Evolutionary conservation across 2,113 vertebrate species (phyloP), one percentile per base, ranked within the genome.

Genomic region (Siphamia tubifer): DNA sequence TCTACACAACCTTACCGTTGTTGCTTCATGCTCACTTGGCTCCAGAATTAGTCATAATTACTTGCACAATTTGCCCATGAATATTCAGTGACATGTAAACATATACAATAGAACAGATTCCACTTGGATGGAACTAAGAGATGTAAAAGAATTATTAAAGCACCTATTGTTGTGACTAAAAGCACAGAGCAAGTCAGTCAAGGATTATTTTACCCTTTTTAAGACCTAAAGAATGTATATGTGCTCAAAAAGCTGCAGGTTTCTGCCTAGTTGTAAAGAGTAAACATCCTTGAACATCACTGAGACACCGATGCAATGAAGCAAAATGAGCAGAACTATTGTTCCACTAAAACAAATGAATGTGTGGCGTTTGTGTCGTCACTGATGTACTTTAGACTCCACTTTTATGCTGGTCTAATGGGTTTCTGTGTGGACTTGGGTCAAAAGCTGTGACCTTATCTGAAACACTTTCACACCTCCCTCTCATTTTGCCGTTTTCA

Each of bases 401-500:
- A 1, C 21, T 42, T 15, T 31, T 44, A 8, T 19, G 3, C 11
- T 20, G 45, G 4, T 5, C 15, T 39, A 19, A 49, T 34, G 39
- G 55, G 19, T 44, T 45, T 47, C 31, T 58, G 6, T 51, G 19
- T 13, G 8, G 19, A 20, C 9, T 55, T 56, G 19, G 24, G 67
- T 53, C 31, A 58, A 54, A 69, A 68, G 15, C 55, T 32, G 16
- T 1, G 6, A 35, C 47, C 40, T 42, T 2, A 62, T 70, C 42
- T 47, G 49, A 39, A 8, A 31, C 13, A 57, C 55, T 44, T 69
- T 63, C 51, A 28, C 45, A 45, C 44, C 48, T 65, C 70, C 62
- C 55, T 53, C 66, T 70, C 66, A 45, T 48, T 84, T 54, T 42
- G 12, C 16, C 32, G 30, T 24, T 62, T 53, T 53, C 64, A 43